A percentile compares a stretch with the other conserved stretches of the same genome.
These are phyloP conservation scores for Lymantria dispar DNA, from an alignment of 2,888 invertebrate genomes.

Conservation along the genomic window DNA sequence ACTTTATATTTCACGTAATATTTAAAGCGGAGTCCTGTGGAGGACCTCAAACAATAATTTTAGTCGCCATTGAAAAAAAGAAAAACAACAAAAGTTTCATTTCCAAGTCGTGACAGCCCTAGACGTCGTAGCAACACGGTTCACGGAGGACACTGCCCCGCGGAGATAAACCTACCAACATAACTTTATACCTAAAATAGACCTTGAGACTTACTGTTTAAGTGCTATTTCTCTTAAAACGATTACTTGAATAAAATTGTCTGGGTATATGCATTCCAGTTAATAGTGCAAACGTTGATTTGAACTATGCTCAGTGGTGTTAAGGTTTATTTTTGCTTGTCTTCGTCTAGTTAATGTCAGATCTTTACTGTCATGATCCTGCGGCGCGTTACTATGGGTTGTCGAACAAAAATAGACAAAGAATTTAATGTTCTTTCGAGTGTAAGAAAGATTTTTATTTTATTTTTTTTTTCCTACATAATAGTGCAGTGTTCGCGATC, in stretches of 20 bases:
- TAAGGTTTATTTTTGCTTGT: conserved; percentile 34
- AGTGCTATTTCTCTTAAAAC: conserved; percentile 21
- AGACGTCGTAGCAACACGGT: conserved; percentile 63
- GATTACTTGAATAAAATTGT: conserved; percentile 26
- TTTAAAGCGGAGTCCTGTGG: conserved; percentile 13
- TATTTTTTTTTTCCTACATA: conserved; percentile 46
- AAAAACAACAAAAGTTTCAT: conserved; percentile 45
- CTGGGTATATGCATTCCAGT: conserved; percentile 37
- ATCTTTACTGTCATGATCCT: conserved; percentile 63
- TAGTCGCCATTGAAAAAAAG: conserved; percentile 34
- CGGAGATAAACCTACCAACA: conserved; percentile 37
- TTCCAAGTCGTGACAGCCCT: conserved; percentile 71
- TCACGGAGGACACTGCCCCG: conserved; percentile 71
- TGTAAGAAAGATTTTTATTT: conserved; percentile 44
- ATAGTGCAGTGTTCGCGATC: conserved; percentile 34
- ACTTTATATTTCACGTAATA: conserved; percentile 20
- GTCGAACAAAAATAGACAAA: conserved; percentile 71
- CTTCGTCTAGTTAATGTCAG: conserved; percentile 39
- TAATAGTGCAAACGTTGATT: conserved; percentile 8
- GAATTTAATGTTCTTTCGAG: conserved; percentile 67
- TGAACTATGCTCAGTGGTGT: conserved; percentile 8
- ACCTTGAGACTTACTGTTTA: conserved; percentile 28
- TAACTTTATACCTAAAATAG: conserved; percentile 12
- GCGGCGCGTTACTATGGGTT: conserved; percentile 64
- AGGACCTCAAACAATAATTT: conserved; percentile 33